Conservation (phyloP, 2,888 invertebrate genomes). For the Drosophila siamana region DNA sequence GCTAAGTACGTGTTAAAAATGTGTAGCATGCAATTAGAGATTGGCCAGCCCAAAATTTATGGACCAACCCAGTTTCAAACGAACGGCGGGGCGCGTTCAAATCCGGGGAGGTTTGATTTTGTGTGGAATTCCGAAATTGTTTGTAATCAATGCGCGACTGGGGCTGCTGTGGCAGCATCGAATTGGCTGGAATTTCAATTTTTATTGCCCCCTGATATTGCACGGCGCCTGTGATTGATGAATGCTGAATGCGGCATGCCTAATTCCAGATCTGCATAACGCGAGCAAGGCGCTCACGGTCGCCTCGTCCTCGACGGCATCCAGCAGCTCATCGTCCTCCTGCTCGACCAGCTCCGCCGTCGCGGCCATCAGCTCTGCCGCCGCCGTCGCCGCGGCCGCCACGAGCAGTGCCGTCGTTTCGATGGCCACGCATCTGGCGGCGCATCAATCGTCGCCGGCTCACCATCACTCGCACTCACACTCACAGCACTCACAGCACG, state of each 20-base stretch:
- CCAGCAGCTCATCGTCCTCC: slow-evolving; percentile 73
- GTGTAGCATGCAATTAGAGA: slow-evolving; percentile 73
- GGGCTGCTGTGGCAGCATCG: not conserved
- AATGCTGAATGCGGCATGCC: slow-evolving; percentile 73
- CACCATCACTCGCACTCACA: slow-evolving; percentile 49
- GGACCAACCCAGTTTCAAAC: slow-evolving; percentile 30
- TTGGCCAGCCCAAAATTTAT: slow-evolving; percentile 68
- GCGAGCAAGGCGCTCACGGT: slow-evolving; percentile 63
- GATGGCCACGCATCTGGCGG: slow-evolving; percentile 71
- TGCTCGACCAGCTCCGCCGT: slow-evolving; percentile 70
- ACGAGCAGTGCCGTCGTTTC: slow-evolving; percentile 66
- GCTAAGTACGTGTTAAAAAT: slow-evolving; percentile 75
- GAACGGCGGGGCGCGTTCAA: slow-evolving; percentile 1
- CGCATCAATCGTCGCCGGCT: slow-evolving; percentile 61
- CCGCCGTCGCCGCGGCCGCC: slow-evolving; percentile 49
- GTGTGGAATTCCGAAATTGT: too few relatives aligned
- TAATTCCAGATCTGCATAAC: slow-evolving; percentile 69
- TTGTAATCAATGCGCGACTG: not conserved
- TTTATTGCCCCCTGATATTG: slow-evolving; percentile 60
- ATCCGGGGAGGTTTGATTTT: too few relatives aligned
- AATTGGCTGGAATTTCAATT: slow-evolving; percentile 49
- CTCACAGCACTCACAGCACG: not conserved
- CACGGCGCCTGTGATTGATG: slow-evolving; percentile 56
- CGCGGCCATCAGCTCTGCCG: slow-evolving; percentile 71
- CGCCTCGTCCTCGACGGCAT: slow-evolving; percentile 71